Base-by-base conservation (phyloP, 2,888 invertebrate species). In the Xestia sexstrigata region DNA sequence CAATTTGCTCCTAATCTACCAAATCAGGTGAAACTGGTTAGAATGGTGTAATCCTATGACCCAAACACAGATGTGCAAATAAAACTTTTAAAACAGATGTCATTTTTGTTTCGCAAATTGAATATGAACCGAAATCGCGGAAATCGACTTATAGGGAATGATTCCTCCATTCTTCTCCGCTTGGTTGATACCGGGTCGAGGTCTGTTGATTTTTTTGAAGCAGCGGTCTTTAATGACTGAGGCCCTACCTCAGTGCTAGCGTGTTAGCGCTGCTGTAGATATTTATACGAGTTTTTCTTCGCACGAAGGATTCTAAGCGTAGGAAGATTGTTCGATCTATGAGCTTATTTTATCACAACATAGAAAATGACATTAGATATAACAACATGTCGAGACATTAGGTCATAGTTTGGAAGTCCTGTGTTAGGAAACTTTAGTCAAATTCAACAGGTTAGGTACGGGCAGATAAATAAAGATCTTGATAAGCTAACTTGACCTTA, bases 401-500 rank as follows among this genome's bases (percentile, higher is more conserved):
- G n/a, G 20, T 35, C 3, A 35, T 39, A 30, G 39, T 63, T 23
- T 63, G 39, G 39, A 23, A 23, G 62, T 47, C 52, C 52, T 47
- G 39, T 55, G 26, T 47, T 47, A n/a, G 60, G 23, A 52, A 35
- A 49, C 8, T 23, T 49, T 9, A 20, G 3, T 39, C 11, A 55
- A 63, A 63, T 55, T 79, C 63, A 65, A 69, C 68, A 58, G 15
- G 58, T 55, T 68, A 65, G 65, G 65, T 65, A 49, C 17, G 45
- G 30, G 35, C 58, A 39, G 80, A 80, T 80, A 69, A 26, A 80
- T 80, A 69, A 26, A 60, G 58, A 26, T 42, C 47, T 58, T 13
- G 26, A 58, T 74, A 74, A 42, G 47, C 55, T 63, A 20, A 74
- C 63, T 26, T 74, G 68, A 80, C 58, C 74, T 74, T 60, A 39